phyloP scores from a whole-genome alignment of 1,140 invertebrate species.

The Drosophila punjabiensis region DNA sequence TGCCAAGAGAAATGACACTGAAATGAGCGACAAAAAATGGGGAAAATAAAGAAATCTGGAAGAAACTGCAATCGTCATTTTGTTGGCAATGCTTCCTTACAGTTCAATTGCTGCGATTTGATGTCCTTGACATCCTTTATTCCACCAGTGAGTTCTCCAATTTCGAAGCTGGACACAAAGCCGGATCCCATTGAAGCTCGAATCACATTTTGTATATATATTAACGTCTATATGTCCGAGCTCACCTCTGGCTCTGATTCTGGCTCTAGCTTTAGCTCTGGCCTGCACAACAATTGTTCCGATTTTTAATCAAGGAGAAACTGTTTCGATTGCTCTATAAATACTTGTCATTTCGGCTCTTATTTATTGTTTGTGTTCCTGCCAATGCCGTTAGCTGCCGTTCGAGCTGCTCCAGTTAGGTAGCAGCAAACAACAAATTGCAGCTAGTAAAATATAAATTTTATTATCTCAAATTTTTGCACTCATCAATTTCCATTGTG shows the following conservation, averaged over 20 bases:
- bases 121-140: slow-evolving; percentile 53
- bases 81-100: slow-evolving; percentile 73
- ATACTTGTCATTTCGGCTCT: slow-evolving; percentile 64
- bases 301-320: slow-evolving; percentile 52
- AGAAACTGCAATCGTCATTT: slow-evolving; percentile 73
- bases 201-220: slow-evolving; percentile 14
- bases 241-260: neutral
- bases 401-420: slow-evolving; percentile 29
- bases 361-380: slow-evolving; percentile 40
- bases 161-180: slow-evolving; percentile 41
- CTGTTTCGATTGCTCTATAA: slow-evolving; percentile 76
- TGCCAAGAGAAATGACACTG: slow-evolving; percentile 44
- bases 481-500: slow-evolving; percentile 68
- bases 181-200: neutral
- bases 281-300: slow-evolving; percentile 17
- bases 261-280: neutral
- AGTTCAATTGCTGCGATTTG: slow-evolving; percentile 67
- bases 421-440: slow-evolving; percentile 45
- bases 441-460: slow-evolving; percentile 60
- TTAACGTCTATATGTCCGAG: neutral
- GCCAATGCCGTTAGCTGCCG: neutral
- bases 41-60: slow-evolving; percentile 34
- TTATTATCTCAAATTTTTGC: slow-evolving; percentile 76
- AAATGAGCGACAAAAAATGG: slow-evolving; percentile 36
- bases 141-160: slow-evolving; percentile 20